Conservation (phyloP, 2,113 vertebrate species). For the Lepus europaeus region DNA sequence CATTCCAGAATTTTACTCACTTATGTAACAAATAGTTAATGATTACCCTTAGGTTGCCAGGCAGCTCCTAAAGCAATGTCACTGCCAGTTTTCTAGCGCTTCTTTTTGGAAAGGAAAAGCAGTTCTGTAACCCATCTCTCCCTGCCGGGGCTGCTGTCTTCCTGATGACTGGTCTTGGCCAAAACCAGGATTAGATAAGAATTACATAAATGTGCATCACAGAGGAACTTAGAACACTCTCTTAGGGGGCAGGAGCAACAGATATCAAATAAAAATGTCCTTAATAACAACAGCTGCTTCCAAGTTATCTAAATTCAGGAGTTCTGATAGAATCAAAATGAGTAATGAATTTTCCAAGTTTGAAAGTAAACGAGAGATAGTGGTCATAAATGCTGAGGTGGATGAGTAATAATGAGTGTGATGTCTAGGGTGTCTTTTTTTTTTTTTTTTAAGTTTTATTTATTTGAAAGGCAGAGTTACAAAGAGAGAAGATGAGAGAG, state of each 20-base stretch:
- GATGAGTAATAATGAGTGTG: background rate
- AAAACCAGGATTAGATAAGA: background rate
- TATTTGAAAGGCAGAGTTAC: no score
- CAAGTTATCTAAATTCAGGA: background rate
- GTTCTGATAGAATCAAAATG: background rate
- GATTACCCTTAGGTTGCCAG: background rate
- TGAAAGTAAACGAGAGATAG: background rate
- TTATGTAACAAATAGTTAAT: conserved; percentile 18
- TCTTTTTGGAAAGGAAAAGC: conserved; percentile 45
- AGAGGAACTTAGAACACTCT: background rate
- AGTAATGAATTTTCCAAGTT: background rate
- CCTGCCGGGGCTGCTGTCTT: background rate
- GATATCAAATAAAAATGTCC: background rate
- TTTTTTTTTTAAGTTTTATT: background rate
- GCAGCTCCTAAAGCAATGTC: background rate
- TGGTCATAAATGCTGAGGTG: background rate
- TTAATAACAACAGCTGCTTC: background rate
- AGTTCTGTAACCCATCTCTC: background rate
- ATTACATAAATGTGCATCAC: background rate
- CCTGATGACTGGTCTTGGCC: background rate
- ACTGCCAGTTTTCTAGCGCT: background rate
- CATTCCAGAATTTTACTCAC: conserved; percentile 13
- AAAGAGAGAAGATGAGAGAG: no score
- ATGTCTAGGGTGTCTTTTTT: background rate
- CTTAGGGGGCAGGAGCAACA: background rate